phyloP scores from a whole-genome alignment of 2,797 vertebrate species.

The Leuciscus waleckii region DNA sequence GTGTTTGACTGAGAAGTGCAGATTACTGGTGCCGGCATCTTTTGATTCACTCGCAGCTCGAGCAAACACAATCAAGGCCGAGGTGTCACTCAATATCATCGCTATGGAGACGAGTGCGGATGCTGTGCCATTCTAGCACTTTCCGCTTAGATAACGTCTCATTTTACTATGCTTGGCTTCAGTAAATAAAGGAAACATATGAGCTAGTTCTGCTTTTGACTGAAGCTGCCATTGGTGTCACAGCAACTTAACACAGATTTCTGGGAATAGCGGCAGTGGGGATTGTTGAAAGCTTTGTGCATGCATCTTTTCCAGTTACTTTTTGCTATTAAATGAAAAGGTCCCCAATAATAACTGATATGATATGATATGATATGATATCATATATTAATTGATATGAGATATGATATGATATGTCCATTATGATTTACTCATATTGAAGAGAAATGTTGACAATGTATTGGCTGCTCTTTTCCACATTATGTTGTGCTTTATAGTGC shows the following conservation, averaged over 20 bases:
- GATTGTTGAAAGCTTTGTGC: not conserved
- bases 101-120: conserved; percentile 21
- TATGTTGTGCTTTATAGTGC: too few relatives aligned
- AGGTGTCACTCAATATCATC: conserved; percentile 32
- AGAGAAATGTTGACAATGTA: not conserved
- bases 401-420: not conserved
- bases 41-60: conserved; percentile 26
- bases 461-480: not conserved
- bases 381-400: too few relatives aligned
- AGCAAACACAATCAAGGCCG: conserved; percentile 36
- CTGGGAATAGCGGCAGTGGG: not conserved
- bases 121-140: not conserved
- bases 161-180: not conserved
- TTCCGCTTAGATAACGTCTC: not conserved
- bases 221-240: not conserved
- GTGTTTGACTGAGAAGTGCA: conserved; percentile 12
- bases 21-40: conserved; percentile 1
- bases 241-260: not conserved
- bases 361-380: not conserved
- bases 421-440: not conserved
- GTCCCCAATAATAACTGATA: not conserved
- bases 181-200: not conserved
- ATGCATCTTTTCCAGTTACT: not conserved
- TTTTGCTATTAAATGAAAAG: not conserved
- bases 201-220: not conserved